Percentiles rank a stretch among this genome's conserved stretches.
phyloP scores from a whole-genome alignment of 1,140 invertebrate species.

The Lordiphosa mommai region DNA sequence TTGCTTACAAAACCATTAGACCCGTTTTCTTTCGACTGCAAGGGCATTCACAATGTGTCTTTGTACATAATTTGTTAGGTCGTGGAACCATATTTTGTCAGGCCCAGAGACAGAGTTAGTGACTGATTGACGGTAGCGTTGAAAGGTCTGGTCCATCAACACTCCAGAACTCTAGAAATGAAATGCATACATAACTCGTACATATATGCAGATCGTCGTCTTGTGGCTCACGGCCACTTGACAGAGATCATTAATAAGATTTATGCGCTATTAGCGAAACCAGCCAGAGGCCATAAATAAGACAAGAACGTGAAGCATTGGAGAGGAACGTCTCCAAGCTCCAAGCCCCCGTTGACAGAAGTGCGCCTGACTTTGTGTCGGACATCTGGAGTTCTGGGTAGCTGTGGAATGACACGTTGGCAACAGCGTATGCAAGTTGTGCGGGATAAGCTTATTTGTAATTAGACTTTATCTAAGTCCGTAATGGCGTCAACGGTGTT shows the following conservation, averaged over 20 bases:
- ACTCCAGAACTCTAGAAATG: conserved; percentile 18
- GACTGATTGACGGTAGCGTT: conserved; percentile 65
- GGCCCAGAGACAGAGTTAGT: background rate
- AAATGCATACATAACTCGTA: conserved; percentile 18
- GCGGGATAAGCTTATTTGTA: too few relatives aligned
- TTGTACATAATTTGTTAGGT: background rate
- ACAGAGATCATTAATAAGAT: conserved; percentile 79
- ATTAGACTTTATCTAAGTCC: too few relatives aligned
- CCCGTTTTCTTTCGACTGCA: too few relatives aligned
- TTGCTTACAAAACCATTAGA: too few relatives aligned
- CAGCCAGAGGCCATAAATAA: conserved; percentile 71
- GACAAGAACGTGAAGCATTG: conserved; percentile 38
- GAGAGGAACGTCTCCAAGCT: too few relatives aligned
- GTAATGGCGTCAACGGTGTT: too few relatives aligned
- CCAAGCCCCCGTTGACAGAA: too few relatives aligned
- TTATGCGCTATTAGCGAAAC: conserved; percentile 76
- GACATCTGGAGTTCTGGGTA: too few relatives aligned
- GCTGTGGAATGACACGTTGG: too few relatives aligned
- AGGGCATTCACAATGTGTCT: too few relatives aligned
- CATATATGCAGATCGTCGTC: conserved; percentile 32
- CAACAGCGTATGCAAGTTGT: too few relatives aligned
- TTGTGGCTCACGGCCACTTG: conserved; percentile 55
- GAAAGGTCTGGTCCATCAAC: conserved; percentile 63
- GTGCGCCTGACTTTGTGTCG: too few relatives aligned
- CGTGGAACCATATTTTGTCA: background rate